Base-by-base conservation (phyloP, 1,140 invertebrate species). In the Pachypsylla venusta region DNA sequence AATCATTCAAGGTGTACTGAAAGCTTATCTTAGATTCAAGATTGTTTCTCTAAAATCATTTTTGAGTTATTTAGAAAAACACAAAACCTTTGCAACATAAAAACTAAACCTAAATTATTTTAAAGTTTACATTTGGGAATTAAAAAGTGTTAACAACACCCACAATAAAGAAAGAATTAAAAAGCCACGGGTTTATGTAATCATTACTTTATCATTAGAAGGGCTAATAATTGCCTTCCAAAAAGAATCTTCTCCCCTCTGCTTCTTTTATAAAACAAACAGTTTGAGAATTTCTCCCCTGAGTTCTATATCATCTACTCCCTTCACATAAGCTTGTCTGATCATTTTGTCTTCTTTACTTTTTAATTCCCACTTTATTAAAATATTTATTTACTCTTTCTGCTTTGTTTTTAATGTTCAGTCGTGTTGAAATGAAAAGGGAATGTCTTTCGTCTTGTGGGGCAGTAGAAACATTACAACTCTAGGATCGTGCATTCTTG, bases 301-400 rank as follows among this genome's bases (percentile, higher is more conserved):
- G 42, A 48, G 42, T 4, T 22, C 42, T 48, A n/a, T n/a, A 48
- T 48, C n/a, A 48, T 48, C 42, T 22, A n/a, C 22, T 19, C 42
- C n/a, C 42, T 3, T 3, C 16, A 4, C 42, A 48, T 16, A 12
- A 10, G 10, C 10, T 7, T 7, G 42, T 7, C 42, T 48, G 42
- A 48, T 48, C 4, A 48, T 48, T 48, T 4, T 48, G n/a, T 48
- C n/a, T 12, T 12, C 42, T n/a, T n/a, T n/a, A n/a, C n/a, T n/a
- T n/a, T n/a, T n/a, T 48, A 48, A 48, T 48, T 48, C 22, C 22
- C 42, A 48, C 42, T 48, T 48, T 48, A 48, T 48, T 48, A 48
- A 48, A 48, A 48, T 22, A 48, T 48, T n/a, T n/a, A n/a, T n/a
- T n/a, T n/a, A n/a, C n/a, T n/a, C n/a, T n/a, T n/a, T n/a, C n/a